Evolutionary conservation across 2,888 invertebrate species (phyloP), one percentile per base, ranked within the genome.

Genomic region (Hipparchia semele): DNA sequence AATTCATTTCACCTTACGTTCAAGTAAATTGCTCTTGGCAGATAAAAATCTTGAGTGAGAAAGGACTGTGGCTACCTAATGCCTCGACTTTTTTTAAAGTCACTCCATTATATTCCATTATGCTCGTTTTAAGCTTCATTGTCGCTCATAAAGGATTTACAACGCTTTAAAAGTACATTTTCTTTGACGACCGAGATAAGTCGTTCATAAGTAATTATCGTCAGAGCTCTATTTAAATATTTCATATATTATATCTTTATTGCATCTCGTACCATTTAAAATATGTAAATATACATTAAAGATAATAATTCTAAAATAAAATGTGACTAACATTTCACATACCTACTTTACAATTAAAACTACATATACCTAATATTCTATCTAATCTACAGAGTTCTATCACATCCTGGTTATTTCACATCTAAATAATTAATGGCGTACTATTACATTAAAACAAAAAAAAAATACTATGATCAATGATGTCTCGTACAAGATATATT

Each of bases 81-180:
- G 72, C 69, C 72, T 75, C 62, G 69, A 75, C 73, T 73, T 76
- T 74, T 72, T 74, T 75, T 71, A 68, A 68, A 68, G 72, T 49
- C 73, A 69, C 69, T 75, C 72, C 73, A 76, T 76, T 76, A 76
- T 75, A 75, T 73, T 76, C 74, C 76, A 76, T 76, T 75, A 75
- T 75, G 73, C 70, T 74, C 73, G 45, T 73, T 76, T 73, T 71
- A 59, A 76, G 71, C 71, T 73, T 67, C 73, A 70, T 76, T 75
- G 74, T 76, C 73, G 71, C 71, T 76, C 74, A 76, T 75, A 76
- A 76, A 76, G 73, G 70, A 76, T 75, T 76, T 73, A 76, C 70
- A 72, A 54, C 65, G 61, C 72, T 75, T 73, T 72, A 73, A 75
- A 68, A 65, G 73, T 75, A 75, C 46, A 75, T 73, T 75, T 75